Base-by-base conservation (phyloP, 2,888 invertebrate species). In the Diaperis boleti region DNA sequence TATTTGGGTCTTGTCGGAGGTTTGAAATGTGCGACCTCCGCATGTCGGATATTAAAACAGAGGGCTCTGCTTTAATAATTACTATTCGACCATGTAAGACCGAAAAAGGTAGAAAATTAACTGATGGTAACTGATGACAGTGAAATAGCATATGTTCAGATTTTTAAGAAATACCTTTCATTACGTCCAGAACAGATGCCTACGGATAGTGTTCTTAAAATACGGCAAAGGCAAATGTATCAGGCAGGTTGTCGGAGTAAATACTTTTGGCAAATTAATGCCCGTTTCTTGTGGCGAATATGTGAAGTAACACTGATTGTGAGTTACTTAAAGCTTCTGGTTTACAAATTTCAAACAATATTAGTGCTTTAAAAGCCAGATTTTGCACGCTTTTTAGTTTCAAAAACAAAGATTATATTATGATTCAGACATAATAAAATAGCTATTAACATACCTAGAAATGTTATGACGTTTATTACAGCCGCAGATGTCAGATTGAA, bases 191-290 rank as follows among this genome's bases (percentile, higher is more conserved):
- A 20, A 17, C 4, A 1, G 2, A 20, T 42, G 20, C 1, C 20
- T 18, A 42, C 42, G 11, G 20, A 42, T 10, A 35, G 35, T 35
- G 1, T 35, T 35, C 35, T 10, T 35, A 10, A 10, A 13, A 6
- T 35, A 35, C 13, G 11, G 1, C 13, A 35, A 13, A 1, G 64
- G 65, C 10, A 59, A 65, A 37, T 55, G 49, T 11, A 64, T 42
- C 33, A 65, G 62, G 49, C 56, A 67, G 62, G 64, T 59, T 22
- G 59, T 62, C 50, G 64, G 59, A 22, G 62, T 66, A 29, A 64
- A 61, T 39, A 64, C 57, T 44, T 54, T 65, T 61, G 50, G 52
- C 37, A 49, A 15, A n/a, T n/a, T n/a, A n/a, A 59, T 65, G 50
- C 33, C 60, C 49, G 31, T 59, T 45, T 7, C 29, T 50, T 35